These are phyloP conservation scores for Solenopsis fugax DNA, from an alignment of 1,140 invertebrate species.

Conservation along the genomic window DNA sequence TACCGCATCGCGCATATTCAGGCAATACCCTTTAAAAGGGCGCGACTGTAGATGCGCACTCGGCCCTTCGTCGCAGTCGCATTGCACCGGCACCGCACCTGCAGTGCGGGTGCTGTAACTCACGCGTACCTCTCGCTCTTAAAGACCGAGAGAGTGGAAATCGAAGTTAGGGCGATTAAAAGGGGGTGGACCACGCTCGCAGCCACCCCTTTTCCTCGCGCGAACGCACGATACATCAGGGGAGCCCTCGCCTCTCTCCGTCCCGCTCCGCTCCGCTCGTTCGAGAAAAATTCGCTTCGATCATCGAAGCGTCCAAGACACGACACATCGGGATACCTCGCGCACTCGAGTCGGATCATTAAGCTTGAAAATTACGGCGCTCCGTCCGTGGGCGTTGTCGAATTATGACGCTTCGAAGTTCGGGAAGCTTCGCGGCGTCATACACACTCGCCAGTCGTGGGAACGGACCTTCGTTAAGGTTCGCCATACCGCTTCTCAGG, in stretches of 20 bases:
- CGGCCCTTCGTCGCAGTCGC: constrained; percentile 2
- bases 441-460: not conserved
- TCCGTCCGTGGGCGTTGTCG: constrained; percentile 41
- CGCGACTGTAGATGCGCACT: constrained; percentile 10
- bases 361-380: constrained; percentile 15
- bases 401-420: constrained; percentile 49
- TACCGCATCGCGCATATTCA: not conserved
- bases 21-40: constrained; percentile 1
- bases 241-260: too few species aligned
- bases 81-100: not conserved
- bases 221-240: not conserved
- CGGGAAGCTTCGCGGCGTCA: not conserved
- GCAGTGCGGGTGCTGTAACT: constrained; percentile 40
- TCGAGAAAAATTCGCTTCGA: not conserved
- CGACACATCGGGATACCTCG: not conserved
- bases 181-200: not conserved
- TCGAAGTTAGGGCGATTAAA: constrained; percentile 48
- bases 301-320: constrained; percentile 19
- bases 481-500: not conserved
- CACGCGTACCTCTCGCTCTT: constrained; percentile 15
- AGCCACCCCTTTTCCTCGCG: not conserved
- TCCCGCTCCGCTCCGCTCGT: not conserved
- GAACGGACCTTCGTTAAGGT: constrained; percentile 35
- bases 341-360: constrained; percentile 45
- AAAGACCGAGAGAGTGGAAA: constrained; percentile 14